Base-by-base conservation (phyloP, 2,888 invertebrate species). In the Tenthredo amoena region DNA sequence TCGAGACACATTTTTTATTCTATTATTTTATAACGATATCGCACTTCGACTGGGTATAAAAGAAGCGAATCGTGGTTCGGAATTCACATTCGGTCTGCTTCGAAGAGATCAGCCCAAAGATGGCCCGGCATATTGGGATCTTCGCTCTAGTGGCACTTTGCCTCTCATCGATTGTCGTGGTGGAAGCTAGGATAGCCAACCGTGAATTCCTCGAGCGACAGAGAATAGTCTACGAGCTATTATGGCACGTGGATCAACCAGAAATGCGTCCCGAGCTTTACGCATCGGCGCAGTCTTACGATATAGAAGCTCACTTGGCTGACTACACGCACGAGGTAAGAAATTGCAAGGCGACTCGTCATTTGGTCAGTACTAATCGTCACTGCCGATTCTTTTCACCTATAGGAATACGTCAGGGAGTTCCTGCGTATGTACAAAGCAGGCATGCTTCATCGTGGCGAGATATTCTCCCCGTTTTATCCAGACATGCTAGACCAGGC, bases 401-500 rank as follows among this genome's bases (percentile, higher is more conserved):
- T 62, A 92, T 62, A 92, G 92, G 91, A 94, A 87, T 94, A 93
- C 0, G 94, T 95, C 6, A 92, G 94, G 71, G 94, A 94, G 26
- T 95, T 95, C 89, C 87, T 94, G 85, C 84, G 87, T 0, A 88
- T 93, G 74, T 94, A 93, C 91, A 94, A 94, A 83, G 87, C 90
- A 43, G 91, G 91, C 15, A 89, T 89, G 87, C 85, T 92, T 4
- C 91, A 90, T 0, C 89, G 90, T 15, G 92, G 91, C 15, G 91
- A 91, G 18, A 87, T 93, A 43, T 94, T 94, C 90, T 91, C 92
- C n/a, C 58, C 89, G 5, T 91, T 91, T 87, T 88, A 93, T 58
- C 89, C 89, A 0, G 89, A 92, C 2, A 91, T 95, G 87, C 92
- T 94, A 85, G 93, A 94, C 71, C 95, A 96, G 89, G 94, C 95